Evolutionary conservation across 53 echinoderm and acorn worm species (phyloP), one percentile per base, ranked within the genome.

Genomic region (Paracentrotus lividus): DNA sequence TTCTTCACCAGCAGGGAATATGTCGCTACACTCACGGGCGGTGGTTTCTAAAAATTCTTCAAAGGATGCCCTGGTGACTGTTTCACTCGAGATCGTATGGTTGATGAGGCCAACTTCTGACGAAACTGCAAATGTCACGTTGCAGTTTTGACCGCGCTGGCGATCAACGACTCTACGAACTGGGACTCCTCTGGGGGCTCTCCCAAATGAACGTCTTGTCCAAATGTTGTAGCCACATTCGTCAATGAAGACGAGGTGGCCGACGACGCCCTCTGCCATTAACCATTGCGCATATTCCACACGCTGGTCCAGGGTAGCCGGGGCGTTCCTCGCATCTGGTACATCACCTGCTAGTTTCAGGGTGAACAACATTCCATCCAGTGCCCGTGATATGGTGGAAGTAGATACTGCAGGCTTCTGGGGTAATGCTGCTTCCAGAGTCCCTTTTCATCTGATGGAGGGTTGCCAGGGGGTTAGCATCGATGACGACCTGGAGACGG

Each of bases 331-430:
- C 40, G 33, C 21, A 8, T 42, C 20, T 4, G 81, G 20, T 88
- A n/a, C n/a, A n/a, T n/a, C n/a, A n/a, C n/a, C n/a, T n/a, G n/a
- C n/a, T n/a, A n/a, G n/a, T n/a, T n/a, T 93, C 69, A 87, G 67
- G 52, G 88, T 66, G 26, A 93, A 84, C 49, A 93, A 43, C 93
- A 93, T 93, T 32, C 87, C 86, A 49, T 93, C 86, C 34, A 93
- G 49, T 65, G 93, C 34, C 27, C 85, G 42, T 49, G 93, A 86
- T 42, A 93, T 93, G 93, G 93, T 93, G 43, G 21, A 8, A 42
- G 93, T 93, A 14, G 57, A 56, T 12, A 93, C 93, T n/a, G 15
- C 4, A 1, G 93, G 93, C 32, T 86, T 93, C 86, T 93, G 76
- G 7, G 86, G 93, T 52, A 93, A 64, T 47, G 85, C 53, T 49